A percentile compares a stretch with the other conserved stretches of the same genome.
These are phyloP conservation scores for Acrossocheilus fasciatus DNA, from an alignment of 2,797 vertebrate species.

Conservation along the genomic window DNA sequence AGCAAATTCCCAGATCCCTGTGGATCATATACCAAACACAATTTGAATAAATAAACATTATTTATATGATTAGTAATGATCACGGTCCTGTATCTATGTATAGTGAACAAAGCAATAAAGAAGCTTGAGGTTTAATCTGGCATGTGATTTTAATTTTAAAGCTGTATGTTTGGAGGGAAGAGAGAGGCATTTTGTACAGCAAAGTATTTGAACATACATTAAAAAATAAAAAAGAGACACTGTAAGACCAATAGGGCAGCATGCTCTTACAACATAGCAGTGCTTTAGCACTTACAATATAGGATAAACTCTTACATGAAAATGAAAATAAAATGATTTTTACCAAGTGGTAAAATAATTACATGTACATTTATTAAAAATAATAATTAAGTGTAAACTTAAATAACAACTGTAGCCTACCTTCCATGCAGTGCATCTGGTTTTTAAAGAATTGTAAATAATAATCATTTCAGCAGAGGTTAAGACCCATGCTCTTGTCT, in stretches of 20 bases:
- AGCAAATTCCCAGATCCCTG: not conserved
- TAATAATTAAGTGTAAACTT: slow-evolving; percentile 30
- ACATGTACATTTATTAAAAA: slow-evolving; percentile 14
- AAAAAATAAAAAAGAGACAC: slow-evolving; percentile 69
- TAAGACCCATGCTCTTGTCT: not conserved
- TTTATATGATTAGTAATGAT: not conserved
- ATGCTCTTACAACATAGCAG: slow-evolving; percentile 30
- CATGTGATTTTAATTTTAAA: slow-evolving; percentile 56
- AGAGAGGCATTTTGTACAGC: slow-evolving; percentile 58
- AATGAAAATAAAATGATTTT: not conserved
- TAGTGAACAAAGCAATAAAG: not conserved
- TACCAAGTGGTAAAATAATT: not conserved
- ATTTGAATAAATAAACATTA: no score
- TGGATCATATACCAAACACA: no score
- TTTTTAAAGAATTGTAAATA: not conserved
- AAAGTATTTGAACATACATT: slow-evolving; percentile 29
- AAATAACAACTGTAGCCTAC: not conserved
- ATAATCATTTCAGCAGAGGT: not conserved
- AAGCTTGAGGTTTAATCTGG: not conserved
- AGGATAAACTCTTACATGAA: not conserved
- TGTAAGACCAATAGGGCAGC: slow-evolving; percentile 66
- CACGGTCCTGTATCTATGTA: not conserved
- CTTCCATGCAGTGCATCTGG: slow-evolving; percentile 11
- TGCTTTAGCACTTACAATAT: slow-evolving; percentile 7
- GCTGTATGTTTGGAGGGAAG: slow-evolving; percentile 41